Evolutionary conservation across 2,888 invertebrate genomes (phyloP), one percentile per base, ranked within the genome.

Genomic region (Aphodius granarius): DNA sequence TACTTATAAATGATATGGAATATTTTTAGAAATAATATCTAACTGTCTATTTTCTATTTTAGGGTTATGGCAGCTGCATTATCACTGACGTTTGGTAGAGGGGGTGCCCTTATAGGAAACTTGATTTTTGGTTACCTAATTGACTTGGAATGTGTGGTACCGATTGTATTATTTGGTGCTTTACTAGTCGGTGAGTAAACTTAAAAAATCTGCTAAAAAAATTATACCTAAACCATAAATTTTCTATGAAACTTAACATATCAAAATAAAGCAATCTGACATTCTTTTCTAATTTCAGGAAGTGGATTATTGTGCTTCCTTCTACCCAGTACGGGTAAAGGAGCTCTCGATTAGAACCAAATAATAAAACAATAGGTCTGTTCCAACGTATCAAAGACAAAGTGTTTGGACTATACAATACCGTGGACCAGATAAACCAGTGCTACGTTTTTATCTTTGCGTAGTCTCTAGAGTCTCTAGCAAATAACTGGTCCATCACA

Each of bases 1-100:
- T 62, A 43, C 1, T n/a, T 0, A 43, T 13, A 2, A 71, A 43
- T 3, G 43, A 5, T 23, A 22, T 23, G 23, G 6, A 23, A 23
- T 23, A 23, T 23, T 23, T 23, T 23, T 23, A 23, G 23, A 6
- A 23, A 5, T 22, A 2, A 6, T 70, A 3, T 73, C 16, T n/a
- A 63, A 63, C 15, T 63, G 4, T n/a, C 68, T 20, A 63, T 4
- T 73, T 19, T 15, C 6, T 70, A 9, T 85, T 86, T 73, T 86
- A 94, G 94, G 89, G 94, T 94, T 84, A 94, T 94, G 94, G 94
- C 94, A 62, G 94, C 94, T 22, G 94, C 94, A 65, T 87, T 94
- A 65, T 94, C 94, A 13, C 89, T 94, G 78, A 94, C 94, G 16
- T 93, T 93, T 85, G 94, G 94, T 75, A 90, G 94, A 88, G 91